Conservation (phyloP, 1,140 invertebrate genomes). For the Cepaea nemoralis region DNA sequence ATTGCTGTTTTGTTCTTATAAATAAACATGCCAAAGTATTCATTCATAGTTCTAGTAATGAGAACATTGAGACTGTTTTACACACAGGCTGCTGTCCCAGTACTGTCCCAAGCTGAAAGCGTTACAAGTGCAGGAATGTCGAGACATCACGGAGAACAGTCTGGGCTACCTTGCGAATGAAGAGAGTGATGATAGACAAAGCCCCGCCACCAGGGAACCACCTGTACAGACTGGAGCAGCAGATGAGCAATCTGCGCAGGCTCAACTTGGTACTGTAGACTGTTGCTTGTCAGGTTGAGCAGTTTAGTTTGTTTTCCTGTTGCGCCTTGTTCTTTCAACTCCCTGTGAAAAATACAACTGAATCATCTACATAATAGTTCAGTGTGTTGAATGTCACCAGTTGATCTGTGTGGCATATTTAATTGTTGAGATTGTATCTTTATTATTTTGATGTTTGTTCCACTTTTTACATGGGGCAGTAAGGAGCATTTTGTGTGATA, state of each 20-base stretch:
- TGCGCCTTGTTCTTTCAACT: no score
- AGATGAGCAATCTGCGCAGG: neutral
- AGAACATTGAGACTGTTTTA: neutral
- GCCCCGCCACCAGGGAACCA: constrained; percentile 43
- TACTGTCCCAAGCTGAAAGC: constrained; percentile 60
- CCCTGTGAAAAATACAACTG: no score
- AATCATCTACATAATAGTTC: no score
- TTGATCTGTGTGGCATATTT: no score
- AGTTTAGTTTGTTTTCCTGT: neutral
- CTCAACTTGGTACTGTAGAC: constrained; percentile 24
- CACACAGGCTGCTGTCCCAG: constrained; percentile 63
- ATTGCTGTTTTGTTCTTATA: no score
- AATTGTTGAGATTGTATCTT: no score
- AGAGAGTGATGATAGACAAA: constrained; percentile 54
- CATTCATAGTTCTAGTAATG: no score
- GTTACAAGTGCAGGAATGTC: constrained; percentile 64
- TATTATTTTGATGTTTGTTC: no score
- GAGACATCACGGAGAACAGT: constrained; percentile 65
- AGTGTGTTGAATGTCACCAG: no score
- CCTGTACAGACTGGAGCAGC: constrained; percentile 1
- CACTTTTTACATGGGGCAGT: no score
- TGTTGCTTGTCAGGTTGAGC: neutral
- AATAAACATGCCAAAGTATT: no score
- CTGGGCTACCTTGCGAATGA: constrained; percentile 48
- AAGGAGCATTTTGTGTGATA: no score